These are phyloP conservation scores for Dolichoris vasculosae DNA, from an alignment of 1,140 invertebrate genomes.

Conservation along the genomic window DNA sequence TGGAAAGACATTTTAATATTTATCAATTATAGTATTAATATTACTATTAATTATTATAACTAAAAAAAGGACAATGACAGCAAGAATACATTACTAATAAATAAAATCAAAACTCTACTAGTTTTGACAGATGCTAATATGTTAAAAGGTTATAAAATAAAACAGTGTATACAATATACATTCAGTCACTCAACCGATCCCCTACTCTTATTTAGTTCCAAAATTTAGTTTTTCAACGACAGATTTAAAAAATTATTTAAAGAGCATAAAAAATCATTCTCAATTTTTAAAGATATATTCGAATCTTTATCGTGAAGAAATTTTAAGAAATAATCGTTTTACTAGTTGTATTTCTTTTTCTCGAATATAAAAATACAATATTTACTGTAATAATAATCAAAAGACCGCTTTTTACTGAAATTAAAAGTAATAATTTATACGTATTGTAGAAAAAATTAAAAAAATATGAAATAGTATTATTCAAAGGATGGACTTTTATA, in stretches of 20 bases:
- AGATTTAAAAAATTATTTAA: not conserved
- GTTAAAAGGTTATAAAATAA: not conserved
- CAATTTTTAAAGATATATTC: too few relatives aligned
- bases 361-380: too few relatives aligned
- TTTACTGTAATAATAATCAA: too few relatives aligned
- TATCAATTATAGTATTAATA: too few relatives aligned
- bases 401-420: too few relatives aligned
- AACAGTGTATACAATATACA: not conserved
- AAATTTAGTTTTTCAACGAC: not conserved
- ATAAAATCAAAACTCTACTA: not conserved
- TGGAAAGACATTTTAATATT: conserved; percentile 59
- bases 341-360: too few relatives aligned
- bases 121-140: not conserved
- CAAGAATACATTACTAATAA: not conserved
- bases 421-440: too few relatives aligned
- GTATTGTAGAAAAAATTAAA: too few relatives aligned
- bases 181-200: not conserved
- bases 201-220: not conserved
- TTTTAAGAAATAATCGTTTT: too few relatives aligned
- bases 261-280: not conserved
- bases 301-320: too few relatives aligned
- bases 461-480: too few relatives aligned
- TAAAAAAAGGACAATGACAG: not conserved
- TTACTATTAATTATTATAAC: not conserved
- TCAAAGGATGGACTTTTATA: too few relatives aligned